Evolutionary conservation across 1,140 invertebrate genomes (phyloP), one percentile per base, ranked within the genome.

Genomic region (Drosophila mojavensis): DNA sequence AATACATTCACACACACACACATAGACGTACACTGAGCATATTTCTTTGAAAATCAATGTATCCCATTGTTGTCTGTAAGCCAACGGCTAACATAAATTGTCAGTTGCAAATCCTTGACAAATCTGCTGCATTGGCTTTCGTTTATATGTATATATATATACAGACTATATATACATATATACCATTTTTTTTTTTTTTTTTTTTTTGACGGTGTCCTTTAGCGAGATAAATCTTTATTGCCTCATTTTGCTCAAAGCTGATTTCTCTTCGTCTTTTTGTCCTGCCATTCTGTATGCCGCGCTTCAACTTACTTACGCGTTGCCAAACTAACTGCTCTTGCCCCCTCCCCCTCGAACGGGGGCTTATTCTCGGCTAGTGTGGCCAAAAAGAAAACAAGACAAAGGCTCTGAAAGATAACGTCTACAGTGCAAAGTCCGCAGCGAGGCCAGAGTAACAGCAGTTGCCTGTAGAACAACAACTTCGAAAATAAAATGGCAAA

Each of bases 211-310:
- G 62, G 69, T 51, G 62, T 51, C 26, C 39, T 71, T 65, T 59
- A 59, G 64, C 65, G 24, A 88, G 76, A 86, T 86, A 86, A 83
- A 86, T 86, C 83, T 86, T 86, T 86, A 86, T 86, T 86, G 83
- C 79, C 83, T 88, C 83, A 86, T 86, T 86, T 82, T 74, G 83
- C 83, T 79, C 86, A 79, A 78, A 88, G 83, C 78, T 65, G 83
- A 86, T 79, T 88, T 47, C 43, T 47, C 43, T 17, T 47, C n/a
- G n/a, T 47, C n/a, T 20, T 17, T 47, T 47, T 47, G 10, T 39
- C n/a, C 5, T 9, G 43, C 54, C 66, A 47, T 66, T 54, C 43
- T 78, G 11, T 51, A 53, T 76, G 62, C 68, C 53, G 48, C 24
- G 56, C 26, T 66, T 64, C 59, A 63, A 64, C 45, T 64, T 69